Conservation (phyloP, 2,797 vertebrate genomes). For the Coregonus sp. region DNA sequence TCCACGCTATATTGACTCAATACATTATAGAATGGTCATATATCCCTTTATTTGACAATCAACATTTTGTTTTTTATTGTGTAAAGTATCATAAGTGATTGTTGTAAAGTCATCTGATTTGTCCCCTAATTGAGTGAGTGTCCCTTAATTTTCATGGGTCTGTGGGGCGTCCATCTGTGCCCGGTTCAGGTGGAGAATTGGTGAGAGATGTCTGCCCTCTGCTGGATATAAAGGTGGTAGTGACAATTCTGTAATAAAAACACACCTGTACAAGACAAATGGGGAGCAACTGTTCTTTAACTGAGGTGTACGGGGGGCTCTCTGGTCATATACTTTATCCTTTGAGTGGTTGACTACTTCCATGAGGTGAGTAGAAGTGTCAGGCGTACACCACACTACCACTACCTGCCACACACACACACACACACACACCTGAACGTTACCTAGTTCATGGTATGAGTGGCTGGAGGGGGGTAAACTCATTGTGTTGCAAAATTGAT, state of each 20-base stretch:
- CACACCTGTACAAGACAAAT: not conserved
- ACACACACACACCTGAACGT: not conserved
- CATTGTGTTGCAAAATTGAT: constrained; percentile 71
- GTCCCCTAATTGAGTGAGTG: not conserved
- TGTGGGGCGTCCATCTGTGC: not conserved
- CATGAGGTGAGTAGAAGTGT: not conserved
- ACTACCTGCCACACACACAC: constrained; percentile 18
- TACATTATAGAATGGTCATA: not conserved
- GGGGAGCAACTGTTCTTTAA: not conserved
- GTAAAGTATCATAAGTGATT: not conserved
- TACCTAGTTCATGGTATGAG: constrained; percentile 44
- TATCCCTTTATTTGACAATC: not conserved
- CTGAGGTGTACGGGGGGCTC: not conserved
- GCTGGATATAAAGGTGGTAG: constrained; percentile 34
- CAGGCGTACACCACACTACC: constrained; percentile 4
- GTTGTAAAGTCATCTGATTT: not conserved
- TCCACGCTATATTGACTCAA: not conserved
- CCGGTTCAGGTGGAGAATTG: not conserved
- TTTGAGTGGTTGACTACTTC: constrained; percentile 8
- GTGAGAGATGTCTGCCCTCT: constrained; percentile 57
- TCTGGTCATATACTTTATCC: constrained; percentile 8
- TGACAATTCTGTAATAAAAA: not conserved
- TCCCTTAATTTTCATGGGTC: not conserved
- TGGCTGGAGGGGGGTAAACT: constrained; percentile 35
- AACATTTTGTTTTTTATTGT: not conserved